phyloP scores from a whole-genome alignment of 2,113 vertebrate genomes.

The Orcinus orca region DNA sequence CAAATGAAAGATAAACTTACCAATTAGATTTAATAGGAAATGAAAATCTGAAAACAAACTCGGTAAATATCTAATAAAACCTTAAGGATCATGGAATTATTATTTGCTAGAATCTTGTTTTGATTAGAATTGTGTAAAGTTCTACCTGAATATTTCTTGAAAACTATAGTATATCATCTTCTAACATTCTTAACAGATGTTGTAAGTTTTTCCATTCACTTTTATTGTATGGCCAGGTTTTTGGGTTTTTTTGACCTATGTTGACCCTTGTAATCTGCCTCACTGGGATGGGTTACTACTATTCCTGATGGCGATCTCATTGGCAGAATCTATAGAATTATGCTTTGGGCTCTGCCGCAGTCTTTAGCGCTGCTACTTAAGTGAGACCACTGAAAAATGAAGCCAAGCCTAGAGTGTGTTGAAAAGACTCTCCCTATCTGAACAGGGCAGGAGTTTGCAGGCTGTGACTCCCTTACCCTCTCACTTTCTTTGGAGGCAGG shows the following conservation, averaged over 20 bases:
- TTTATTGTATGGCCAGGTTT: not conserved
- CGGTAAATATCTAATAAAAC: constrained; percentile 6
- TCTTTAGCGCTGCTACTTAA: not conserved
- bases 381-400: not conserved
- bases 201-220: not conserved
- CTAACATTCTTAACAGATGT: not conserved
- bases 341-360: not conserved
- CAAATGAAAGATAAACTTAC: constrained; percentile 7
- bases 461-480: not conserved
- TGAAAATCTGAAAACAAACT: constrained; percentile 50
- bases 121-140: not conserved
- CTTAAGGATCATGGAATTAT: not conserved
- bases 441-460: not conserved
- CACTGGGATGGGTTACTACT: not conserved
- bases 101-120: not conserved
- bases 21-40: constrained; percentile 48
- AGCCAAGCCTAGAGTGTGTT: not conserved
- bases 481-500: not conserved
- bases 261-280: not conserved
- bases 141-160: not conserved
- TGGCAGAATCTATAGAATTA: not conserved
- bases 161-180: not conserved
- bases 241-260: not conserved
- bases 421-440: not conserved
- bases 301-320: not conserved